Base-by-base conservation (phyloP, 2,113 vertebrate genomes). In the Cyphomyrus plagiostoma region DNA sequence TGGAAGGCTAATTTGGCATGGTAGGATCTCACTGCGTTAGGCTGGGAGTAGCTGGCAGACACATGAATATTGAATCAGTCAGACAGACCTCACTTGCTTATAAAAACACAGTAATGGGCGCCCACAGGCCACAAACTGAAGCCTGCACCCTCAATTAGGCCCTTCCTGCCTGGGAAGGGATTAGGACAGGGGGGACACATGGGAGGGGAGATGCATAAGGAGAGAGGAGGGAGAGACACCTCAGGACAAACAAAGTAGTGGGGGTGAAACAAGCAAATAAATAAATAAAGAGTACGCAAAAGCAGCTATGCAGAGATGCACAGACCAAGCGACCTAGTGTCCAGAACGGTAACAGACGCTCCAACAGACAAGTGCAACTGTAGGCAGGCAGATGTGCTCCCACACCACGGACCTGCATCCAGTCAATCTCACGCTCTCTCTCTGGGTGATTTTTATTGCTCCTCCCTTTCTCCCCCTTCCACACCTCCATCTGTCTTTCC, bases 51-150 rank as follows among this genome's bases (percentile, higher is more conserved):
- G 95, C 96, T 96, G 94, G 96, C 95, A 96, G 96, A 96, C 95
- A 96, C 95, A 96, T 96, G 96, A 96, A 96, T 96, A 96, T 96
- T 96, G 96, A 96, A 96, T 96, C 95, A 96, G 95, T 95, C 95
- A 95, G 94, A 93, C 95, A 95, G 95, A 94, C 95, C 95, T 96
- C 95, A 95, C 96, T 96, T 96, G 95, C 96, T 96, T 96, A 96
- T 96, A 95, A 96, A 96, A 96, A 96, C 95, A 96, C 95, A 96
- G 95, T 96, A 96, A 96, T 96, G 95, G 96, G 95, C 90, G 94
- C 95, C 96, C 96, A 96, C 96, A 96, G 96, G 96, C 96, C 96
- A 96, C 94, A 96, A 95, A 96, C 95, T 94, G 94, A 95, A 96
- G 95, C 95, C 95, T 96, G 96, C 95, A 96, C 96, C 96, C 96